Percentiles rank a stretch among this genome's conserved stretches.
phyloP scores from a whole-genome alignment of 2,888 invertebrate genomes.

The Mantis religiosa region DNA sequence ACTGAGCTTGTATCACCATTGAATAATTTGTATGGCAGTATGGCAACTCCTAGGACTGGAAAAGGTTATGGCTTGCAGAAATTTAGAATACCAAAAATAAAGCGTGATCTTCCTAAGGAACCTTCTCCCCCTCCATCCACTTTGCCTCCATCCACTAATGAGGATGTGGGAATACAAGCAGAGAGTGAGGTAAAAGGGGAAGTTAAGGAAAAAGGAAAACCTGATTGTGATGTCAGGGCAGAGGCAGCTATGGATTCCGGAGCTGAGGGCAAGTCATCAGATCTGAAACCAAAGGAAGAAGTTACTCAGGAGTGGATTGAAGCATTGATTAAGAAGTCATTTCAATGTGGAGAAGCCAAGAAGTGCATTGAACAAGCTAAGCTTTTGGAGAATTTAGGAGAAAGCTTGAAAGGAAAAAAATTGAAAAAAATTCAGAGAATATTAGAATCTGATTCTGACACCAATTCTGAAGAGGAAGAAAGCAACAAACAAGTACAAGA shows the following conservation, averaged over 20 bases:
- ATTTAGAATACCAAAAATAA: slow-evolving; percentile 54
- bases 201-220: background rate
- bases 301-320: slow-evolving; percentile 40
- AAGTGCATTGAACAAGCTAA: slow-evolving; percentile 45
- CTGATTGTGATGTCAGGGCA: background rate
- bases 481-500: background rate
- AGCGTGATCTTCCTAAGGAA: slow-evolving; percentile 34
- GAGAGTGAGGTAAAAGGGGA: background rate
- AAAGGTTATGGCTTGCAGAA: slow-evolving; percentile 49
- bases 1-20: slow-evolving; percentile 42
- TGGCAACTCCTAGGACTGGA: slow-evolving; percentile 44
- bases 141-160: slow-evolving; percentile 1
- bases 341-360: slow-evolving; percentile 38
- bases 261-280: background rate
- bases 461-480: background rate
- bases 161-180: background rate
- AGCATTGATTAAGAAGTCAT: slow-evolving; percentile 38
- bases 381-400: slow-evolving; percentile 48
- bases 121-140: slow-evolving; percentile 29
- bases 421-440: slow-evolving; percentile 56
- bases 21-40: slow-evolving; percentile 47
- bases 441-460: slow-evolving; percentile 53
- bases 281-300: slow-evolving; percentile 25
- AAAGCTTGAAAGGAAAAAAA: slow-evolving; percentile 47
- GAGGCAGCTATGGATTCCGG: background rate